Evolutionary conservation across 2,797 vertebrate species (phyloP).

Genomic region (Phoxinus dragarum): DNA sequence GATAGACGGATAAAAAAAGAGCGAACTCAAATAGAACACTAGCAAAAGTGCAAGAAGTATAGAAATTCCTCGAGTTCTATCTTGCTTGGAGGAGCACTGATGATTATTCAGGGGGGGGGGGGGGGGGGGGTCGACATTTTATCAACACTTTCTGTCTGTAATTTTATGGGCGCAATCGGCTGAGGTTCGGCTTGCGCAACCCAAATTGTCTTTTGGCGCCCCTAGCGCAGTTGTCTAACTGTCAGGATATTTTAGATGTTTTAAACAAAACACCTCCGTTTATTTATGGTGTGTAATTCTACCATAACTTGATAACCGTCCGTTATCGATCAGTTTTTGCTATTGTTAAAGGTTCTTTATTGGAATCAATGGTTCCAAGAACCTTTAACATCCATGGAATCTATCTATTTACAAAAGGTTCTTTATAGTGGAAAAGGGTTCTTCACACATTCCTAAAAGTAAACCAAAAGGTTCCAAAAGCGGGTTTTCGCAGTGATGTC

Average conservation of each 20-base stretch:
- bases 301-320: neutral
- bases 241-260: neutral
- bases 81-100: neutral
- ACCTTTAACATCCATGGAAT: too few relatives aligned
- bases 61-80: neutral
- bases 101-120: neutral
- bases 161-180: neutral
- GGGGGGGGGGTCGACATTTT: slow-evolving; percentile 3
- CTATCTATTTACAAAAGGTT: too few relatives aligned
- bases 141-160: slow-evolving; percentile 6
- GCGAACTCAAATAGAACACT: neutral
- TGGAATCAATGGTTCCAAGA: too few relatives aligned
- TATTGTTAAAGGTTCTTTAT: neutral
- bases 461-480: too few relatives aligned
- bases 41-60: neutral
- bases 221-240: slow-evolving; percentile 16
- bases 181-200: neutral
- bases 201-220: slow-evolving; percentile 35
- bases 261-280: neutral
- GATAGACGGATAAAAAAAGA: neutral
- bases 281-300: neutral
- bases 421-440: too few relatives aligned
- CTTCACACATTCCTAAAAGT: too few relatives aligned
- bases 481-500: too few relatives aligned
- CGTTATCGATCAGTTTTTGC: neutral